Percentiles rank a stretch among this genome's conserved stretches.
Conservation (phyloP, 2,113 vertebrate species). For the Noturus placidus region DNA sequence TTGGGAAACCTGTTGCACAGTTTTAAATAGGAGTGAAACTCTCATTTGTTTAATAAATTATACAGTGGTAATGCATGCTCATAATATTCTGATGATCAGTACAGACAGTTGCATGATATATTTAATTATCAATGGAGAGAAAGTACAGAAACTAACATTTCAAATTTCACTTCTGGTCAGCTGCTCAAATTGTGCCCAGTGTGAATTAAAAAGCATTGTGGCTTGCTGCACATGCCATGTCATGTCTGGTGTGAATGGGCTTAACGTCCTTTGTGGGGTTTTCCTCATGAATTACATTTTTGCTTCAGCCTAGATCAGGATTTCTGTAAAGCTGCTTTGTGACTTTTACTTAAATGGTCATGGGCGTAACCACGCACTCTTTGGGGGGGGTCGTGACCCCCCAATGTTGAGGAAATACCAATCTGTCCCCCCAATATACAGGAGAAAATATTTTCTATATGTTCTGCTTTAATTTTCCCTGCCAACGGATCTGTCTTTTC, state of each 20-base stretch:
- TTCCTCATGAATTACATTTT: not conserved
- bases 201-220: not conserved
- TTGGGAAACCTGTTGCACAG: not conserved
- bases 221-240: conserved; percentile 5
- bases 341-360: not conserved
- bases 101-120: not conserved
- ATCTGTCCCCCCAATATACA: no score
- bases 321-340: not conserved
- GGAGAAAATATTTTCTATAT: no score
- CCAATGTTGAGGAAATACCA: no score
- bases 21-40: not conserved
- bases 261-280: no score
- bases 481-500: no score
- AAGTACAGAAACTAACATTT: not conserved
- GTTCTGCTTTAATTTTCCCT: no score
- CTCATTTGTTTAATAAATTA: not conserved
- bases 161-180: not conserved
- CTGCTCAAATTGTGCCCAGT: not conserved
- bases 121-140: not conserved
- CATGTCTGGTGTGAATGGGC: conserved; percentile 5
- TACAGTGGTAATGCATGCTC: not conserved
- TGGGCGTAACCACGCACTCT: no score
- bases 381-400: no score
- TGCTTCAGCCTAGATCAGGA: not conserved
- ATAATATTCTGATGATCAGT: not conserved